These are phyloP conservation scores for Laspeyria flexula DNA, from an alignment of 2,888 invertebrate genomes.

Conservation along the genomic window DNA sequence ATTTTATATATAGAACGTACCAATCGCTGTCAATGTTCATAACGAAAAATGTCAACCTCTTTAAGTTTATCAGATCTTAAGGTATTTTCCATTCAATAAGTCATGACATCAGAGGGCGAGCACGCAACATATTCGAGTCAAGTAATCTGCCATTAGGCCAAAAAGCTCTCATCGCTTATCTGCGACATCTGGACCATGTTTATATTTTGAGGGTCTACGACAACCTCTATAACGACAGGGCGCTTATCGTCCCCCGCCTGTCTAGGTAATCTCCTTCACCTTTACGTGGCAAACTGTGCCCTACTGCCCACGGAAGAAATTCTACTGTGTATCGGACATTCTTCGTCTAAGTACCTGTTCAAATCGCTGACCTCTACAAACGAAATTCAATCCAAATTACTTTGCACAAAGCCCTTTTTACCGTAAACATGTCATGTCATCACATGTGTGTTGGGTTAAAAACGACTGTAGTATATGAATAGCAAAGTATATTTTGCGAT, in stretches of 20 bases:
- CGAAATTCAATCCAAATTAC: conserved; percentile 58
- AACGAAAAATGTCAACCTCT: conserved; percentile 31
- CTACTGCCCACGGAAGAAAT: conserved; percentile 54
- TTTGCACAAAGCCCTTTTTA: conserved; percentile 54
- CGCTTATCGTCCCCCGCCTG: conserved; percentile 78
- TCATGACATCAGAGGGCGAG: conserved; percentile 55
- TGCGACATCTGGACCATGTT: conserved; percentile 83
- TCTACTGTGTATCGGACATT: conserved; percentile 47
- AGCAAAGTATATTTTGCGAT: conserved; percentile 50
- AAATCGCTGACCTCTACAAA: conserved; percentile 37
- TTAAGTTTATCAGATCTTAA: no score
- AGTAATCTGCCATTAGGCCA: conserved; percentile 83
- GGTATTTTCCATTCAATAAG: conserved; percentile 69
- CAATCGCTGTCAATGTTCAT: background rate
- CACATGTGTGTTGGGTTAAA: conserved; percentile 36
- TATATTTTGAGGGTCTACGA: conserved; percentile 82
- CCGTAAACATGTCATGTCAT: conserved; percentile 35
- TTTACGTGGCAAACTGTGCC: conserved; percentile 57
- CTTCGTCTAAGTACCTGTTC: conserved; percentile 53
- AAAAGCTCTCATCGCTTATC: conserved; percentile 81
- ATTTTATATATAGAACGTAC: background rate
- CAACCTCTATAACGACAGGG: conserved; percentile 82
- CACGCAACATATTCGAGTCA: conserved; percentile 67
- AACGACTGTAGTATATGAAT: conserved; percentile 46
- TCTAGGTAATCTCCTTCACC: conserved; percentile 72